A percentile compares a stretch with the other conserved stretches of the same genome.
phyloP scores from a whole-genome alignment of 92 coral and sea anemone genomes.

The Parazoanthus atlanticus region DNA sequence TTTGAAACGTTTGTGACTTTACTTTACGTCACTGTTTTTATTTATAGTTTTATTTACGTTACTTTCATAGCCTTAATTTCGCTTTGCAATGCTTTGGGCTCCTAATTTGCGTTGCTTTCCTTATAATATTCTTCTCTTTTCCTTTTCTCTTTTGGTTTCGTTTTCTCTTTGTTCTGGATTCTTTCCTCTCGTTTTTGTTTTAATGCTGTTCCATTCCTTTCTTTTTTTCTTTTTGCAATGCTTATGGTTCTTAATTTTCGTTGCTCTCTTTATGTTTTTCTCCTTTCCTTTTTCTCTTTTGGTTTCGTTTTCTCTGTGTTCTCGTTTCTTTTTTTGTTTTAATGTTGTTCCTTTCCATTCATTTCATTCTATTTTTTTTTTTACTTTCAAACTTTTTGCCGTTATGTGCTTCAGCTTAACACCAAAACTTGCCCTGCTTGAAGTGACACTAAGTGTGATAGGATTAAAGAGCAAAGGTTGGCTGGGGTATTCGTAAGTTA shows the following conservation, averaged over 20 bases:
- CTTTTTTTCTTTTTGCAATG: no score
- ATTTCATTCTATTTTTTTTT: neutral
- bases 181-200: neutral
- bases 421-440: neutral
- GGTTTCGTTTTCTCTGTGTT: neutral
- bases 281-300: no score
- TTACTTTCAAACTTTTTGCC: neutral
- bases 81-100: neutral
- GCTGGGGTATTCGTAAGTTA: neutral
- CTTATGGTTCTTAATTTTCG: no score
- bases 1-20: no score
- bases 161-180: no score
- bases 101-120: neutral
- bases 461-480: neutral
- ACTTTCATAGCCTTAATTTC: no score
- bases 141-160: no score
- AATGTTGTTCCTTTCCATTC: neutral
- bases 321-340: neutral
- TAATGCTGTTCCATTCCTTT: neutral
- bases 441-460: neutral
- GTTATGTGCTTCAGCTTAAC: neutral
- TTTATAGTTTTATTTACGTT: no score
- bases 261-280: no score
- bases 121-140: no score
- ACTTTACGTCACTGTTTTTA: no score